Conservation (phyloP, 1,140 invertebrate genomes). For the Berghia stephanieae region DNA sequence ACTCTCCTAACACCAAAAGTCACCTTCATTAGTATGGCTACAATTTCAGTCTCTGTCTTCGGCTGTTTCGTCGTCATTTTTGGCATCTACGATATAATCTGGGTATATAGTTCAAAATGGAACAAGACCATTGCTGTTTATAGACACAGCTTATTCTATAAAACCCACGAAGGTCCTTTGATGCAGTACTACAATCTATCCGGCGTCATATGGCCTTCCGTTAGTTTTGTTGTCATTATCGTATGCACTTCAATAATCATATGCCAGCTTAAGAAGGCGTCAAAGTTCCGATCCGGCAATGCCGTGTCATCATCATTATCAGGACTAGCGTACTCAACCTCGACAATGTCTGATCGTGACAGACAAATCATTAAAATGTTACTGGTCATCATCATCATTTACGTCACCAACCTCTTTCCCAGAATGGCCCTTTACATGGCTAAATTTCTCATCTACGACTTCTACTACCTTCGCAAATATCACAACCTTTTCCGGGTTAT, state of each 20-base stretch:
- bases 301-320: neutral
- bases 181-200: constrained; percentile 28
- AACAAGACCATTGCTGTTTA: constrained; percentile 21
- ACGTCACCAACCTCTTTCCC: constrained; percentile 14
- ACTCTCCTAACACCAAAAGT: constrained; percentile 15
- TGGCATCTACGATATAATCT: constrained; percentile 28
- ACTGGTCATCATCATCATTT: neutral
- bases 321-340: neutral
- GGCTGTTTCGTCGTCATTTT: constrained; percentile 27
- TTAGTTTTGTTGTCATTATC: constrained; percentile 23
- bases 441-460: constrained; percentile 25
- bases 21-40: neutral
- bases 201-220: constrained; percentile 16
- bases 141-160: constrained; percentile 12
- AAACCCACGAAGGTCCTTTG: neutral
- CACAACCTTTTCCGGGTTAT: constrained; percentile 10
- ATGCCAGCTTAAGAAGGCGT: neutral
- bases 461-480: constrained; percentile 14
- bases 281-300: neutral
- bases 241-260: constrained; percentile 12
- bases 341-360: neutral
- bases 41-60: constrained; percentile 21
- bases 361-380: constrained; percentile 17
- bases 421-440: constrained; percentile 18
- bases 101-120: constrained; percentile 1